phyloP scores from a whole-genome alignment of 2,888 invertebrate genomes.

The Tribolium freemani region DNA sequence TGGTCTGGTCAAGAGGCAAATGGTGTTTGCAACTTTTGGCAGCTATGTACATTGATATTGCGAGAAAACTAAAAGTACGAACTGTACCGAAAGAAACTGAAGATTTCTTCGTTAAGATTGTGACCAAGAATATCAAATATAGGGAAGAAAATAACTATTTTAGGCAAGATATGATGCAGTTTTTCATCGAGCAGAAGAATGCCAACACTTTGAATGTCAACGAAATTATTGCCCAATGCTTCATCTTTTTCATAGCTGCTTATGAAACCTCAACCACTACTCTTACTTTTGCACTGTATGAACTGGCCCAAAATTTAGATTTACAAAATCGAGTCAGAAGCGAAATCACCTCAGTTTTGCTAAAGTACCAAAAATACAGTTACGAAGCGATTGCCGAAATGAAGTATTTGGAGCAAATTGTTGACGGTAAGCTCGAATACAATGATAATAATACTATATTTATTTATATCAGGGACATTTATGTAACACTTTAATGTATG shows the following conservation, averaged over 20 bases:
- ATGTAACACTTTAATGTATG: no score
- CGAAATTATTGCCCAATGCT: slow-evolving; percentile 16
- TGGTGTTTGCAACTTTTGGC: not conserved
- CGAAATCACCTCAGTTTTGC: slow-evolving; percentile 53
- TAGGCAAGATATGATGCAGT: slow-evolving; percentile 71
- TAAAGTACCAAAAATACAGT: slow-evolving; percentile 44
- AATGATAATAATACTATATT: no score
- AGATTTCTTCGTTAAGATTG: slow-evolving; percentile 42
- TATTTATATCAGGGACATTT: no score
- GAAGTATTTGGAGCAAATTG: slow-evolving; percentile 67
- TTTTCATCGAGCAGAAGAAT: slow-evolving; percentile 67
- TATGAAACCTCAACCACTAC: slow-evolving; percentile 51
- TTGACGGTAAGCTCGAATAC: slow-evolving; percentile 58
- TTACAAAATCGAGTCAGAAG: slow-evolving; percentile 45
- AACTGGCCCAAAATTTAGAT: slow-evolving; percentile 45
- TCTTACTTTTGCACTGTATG: slow-evolving; percentile 47
- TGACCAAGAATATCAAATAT: slow-evolving; percentile 66
- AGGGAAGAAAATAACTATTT: slow-evolving; percentile 67
- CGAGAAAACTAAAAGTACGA: not conserved
- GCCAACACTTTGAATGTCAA: not conserved
- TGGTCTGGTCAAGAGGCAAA: slow-evolving; percentile 43
- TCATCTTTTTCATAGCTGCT: slow-evolving; percentile 44
- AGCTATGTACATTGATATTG: not conserved
- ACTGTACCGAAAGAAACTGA: not conserved
- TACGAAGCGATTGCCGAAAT: slow-evolving; percentile 67